Base-by-base conservation (phyloP, 2,888 invertebrate species). In the Schizaphis graminum region DNA sequence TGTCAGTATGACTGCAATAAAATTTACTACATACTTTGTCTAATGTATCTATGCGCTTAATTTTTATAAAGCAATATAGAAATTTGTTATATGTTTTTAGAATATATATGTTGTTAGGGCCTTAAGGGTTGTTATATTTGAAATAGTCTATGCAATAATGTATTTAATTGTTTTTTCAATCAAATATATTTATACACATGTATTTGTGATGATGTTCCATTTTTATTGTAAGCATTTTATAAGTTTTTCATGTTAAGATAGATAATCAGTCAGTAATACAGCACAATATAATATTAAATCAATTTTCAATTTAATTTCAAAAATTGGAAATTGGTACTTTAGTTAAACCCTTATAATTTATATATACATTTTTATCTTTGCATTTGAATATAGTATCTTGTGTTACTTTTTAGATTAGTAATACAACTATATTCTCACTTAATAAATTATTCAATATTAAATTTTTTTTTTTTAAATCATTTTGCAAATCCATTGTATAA, bases 111-210 rank as follows among this genome's bases (percentile, higher is more conserved):
- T 67, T 67, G 11, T 61, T 89, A 85, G 41, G 41, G 44, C 26
- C 44, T 28, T 24, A 35, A 35, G 35, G 24, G n/a, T 67, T 35
- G 28, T 90, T 90, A 35, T 67, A 3, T 77, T 24, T 90, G 4
- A 67, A 24, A 35, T 67, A 67, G 90, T 90, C 35, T 77, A 90
- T 90, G n/a, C 11, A 67, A 90, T 47, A 61, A 61, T 88, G 53
- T 49, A 10, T 35, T 49, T 90, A n/a, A 77, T 77, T 77, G 35
- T 77, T 67, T 90, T 90, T 90, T 47, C 7, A 90, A 24, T 77
- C 21, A 47, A 90, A 47, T 89, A 90, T 90, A 90, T 49, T 11
- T 49, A 90, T 11, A 90, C 11, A 67, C 2, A 10, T 47, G 11
- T 90, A 61, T n/a, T 57, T 5, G 44, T 44, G 21, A 61, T 41